Base-by-base conservation (phyloP, 2,113 vertebrate genomes). In the Erythrolamprus reginae region DNA sequence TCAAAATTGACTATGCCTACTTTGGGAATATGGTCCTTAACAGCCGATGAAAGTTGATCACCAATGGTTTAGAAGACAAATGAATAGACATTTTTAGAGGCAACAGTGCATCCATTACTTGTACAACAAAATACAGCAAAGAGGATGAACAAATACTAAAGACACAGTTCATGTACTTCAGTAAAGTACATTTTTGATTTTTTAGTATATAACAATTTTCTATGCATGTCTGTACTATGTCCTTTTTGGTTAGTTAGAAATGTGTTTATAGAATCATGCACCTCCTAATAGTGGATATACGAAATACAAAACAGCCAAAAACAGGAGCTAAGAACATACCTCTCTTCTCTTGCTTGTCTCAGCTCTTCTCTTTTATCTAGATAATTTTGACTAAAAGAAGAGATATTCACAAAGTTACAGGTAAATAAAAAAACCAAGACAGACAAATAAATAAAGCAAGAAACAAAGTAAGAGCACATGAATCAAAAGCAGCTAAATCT, bases 331-430 rank as follows among this genome's bases (percentile, higher is more conserved):
- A 89, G 93, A 96, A 97, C 98, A 95, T 95, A 99, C 99, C 99
- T 99, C 94, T 99, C 98, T 96, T 98, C 98, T 96, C 98, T 97
- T 92, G 98, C 98, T 94, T 98, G 98, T 96, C 98, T 98, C 58
- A 97, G 97, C 87, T 98, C 98, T 95, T 99, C 98, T 96, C 98
- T 98, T 96, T 98, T 99, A 92, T 99, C 98, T 93, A 97, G 96
- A 95, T 98, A 98, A 92, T 98, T 98, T 3, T 97, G 98, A 97
- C 99, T 99, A 88, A 61, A 96, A 96, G 88, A 96, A 95, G 82
- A 96, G 82, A 96, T 89, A 93, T 92, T 85, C 50, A 88, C 84
- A 96, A 92, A 96, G 93, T 93, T 91, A 82, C 45, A 95, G 53
- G 91, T 90, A 77, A 96, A 95, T n/a, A 50, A 50, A 89, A 93